Conservation (phyloP, 1,140 invertebrate species). For the Ips nitidus region DNA sequence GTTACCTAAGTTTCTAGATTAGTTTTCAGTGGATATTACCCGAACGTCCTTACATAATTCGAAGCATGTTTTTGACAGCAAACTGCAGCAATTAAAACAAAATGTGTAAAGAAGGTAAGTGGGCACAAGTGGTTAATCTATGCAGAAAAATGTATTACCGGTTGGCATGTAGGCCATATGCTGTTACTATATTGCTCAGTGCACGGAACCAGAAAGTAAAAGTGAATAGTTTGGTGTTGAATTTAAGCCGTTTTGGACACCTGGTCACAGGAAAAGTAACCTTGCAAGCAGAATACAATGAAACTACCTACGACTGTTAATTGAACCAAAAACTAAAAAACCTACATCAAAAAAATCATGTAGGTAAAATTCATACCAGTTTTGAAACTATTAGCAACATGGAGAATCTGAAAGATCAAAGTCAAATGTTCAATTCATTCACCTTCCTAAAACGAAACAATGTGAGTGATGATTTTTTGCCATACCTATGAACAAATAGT, state of each 20-base stretch:
- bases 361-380: no score
- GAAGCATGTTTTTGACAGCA: not conserved
- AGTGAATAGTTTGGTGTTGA: constrained; percentile 12
- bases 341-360: no score
- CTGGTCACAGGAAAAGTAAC: not conserved
- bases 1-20: not conserved
- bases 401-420: no score
- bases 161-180: constrained; percentile 12
- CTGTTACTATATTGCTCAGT: constrained; percentile 1
- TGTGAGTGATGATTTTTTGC: no score
- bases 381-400: no score
- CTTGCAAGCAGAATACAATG: no score
- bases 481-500: no score
- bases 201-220: constrained; percentile 19
- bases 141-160: constrained; percentile 6
- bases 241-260: not conserved
- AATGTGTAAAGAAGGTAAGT: not conserved
- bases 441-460: no score
- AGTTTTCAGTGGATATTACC: not conserved
- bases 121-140: not conserved
- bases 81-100: not conserved
- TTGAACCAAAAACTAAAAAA: no score
- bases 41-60: not conserved
- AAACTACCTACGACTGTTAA: no score
- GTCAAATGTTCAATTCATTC: no score